Percentiles rank a stretch among this genome's conserved stretches.
Evolutionary conservation across 2,797 vertebrate genomes (phyloP).

Genomic region (Etheostoma nigrum): DNA sequence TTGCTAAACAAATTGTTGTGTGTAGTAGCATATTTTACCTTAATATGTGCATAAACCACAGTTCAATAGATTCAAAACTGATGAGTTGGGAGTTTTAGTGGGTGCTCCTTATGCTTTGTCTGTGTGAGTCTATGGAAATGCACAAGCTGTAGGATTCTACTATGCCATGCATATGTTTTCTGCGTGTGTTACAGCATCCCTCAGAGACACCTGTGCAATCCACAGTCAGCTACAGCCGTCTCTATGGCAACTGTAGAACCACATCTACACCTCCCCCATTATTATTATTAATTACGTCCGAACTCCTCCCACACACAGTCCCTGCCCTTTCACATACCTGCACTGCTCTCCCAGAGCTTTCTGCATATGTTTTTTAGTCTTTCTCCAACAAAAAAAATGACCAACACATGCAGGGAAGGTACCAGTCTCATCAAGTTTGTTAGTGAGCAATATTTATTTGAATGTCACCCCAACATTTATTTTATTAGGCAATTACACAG

Average conservation of each 20-base stretch:
- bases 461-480: conserved; percentile 1
- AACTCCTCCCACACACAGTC: conserved; percentile 58
- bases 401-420: background rate
- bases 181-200: conserved; percentile 25
- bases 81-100: conserved; percentile 13
- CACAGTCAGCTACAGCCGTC: conserved; percentile 66
- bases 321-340: conserved; percentile 54
- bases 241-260: conserved; percentile 72
- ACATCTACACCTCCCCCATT: conserved; percentile 36
- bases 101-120: conserved; percentile 1
- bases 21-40: conserved; percentile 45
- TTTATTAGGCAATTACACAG: background rate
- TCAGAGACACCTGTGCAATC: conserved; percentile 6
- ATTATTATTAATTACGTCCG: conserved; percentile 44
- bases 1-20: background rate
- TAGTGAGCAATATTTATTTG: conserved; percentile 2
- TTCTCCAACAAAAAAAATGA: conserved; percentile 3
- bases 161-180: conserved; percentile 26
- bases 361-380: background rate
- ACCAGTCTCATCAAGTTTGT: background rate
- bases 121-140: conserved; percentile 22
- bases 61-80: conserved; percentile 25
- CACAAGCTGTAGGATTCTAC: conserved; percentile 52
- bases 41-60: background rate
- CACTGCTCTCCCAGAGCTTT: conserved; percentile 23